A percentile compares a stretch with the other conserved stretches of the same genome.
Conservation (phyloP, 2,797 vertebrate species). For the Channa striata region DNA sequence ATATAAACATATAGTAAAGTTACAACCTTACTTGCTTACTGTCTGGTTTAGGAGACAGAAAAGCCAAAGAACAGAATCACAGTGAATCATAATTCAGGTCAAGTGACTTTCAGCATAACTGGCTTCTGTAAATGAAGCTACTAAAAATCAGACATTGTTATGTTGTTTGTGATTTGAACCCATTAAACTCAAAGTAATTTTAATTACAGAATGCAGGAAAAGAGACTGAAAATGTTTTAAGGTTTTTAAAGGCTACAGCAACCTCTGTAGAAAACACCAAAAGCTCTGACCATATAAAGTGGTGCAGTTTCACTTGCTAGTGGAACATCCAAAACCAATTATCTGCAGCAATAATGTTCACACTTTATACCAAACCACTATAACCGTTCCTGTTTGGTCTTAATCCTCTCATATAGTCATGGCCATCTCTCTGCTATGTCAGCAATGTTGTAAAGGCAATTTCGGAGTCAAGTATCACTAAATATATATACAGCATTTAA, state of each 20-base stretch:
- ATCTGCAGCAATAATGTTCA: constrained; percentile 2
- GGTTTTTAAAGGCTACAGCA: too few species aligned
- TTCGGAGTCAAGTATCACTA: neutral
- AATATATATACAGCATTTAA: neutral
- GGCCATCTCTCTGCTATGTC: neutral
- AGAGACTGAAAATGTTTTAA: too few species aligned
- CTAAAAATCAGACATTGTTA: constrained; percentile 20
- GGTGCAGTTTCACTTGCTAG: too few species aligned
- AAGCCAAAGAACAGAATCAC: neutral
- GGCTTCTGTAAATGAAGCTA: constrained; percentile 18
- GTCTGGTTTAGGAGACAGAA: too few species aligned
- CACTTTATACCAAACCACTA: neutral
- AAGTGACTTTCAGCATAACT: constrained; percentile 41
- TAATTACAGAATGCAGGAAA: too few species aligned
- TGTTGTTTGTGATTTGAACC: neutral
- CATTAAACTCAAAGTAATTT: too few species aligned
- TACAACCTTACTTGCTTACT: too few species aligned
- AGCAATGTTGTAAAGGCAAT: constrained; percentile 7
- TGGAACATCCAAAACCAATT: neutral
- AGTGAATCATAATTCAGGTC: constrained; percentile 42
- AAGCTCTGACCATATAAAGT: too few species aligned
- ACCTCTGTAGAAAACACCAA: too few species aligned
- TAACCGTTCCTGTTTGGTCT: constrained; percentile 3
- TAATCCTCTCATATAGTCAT: constrained; percentile 1
- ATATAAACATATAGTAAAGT: too few species aligned